Evolutionary conservation across 2,888 invertebrate species (phyloP).

Genomic region (Eustalomyia histrio): DNA sequence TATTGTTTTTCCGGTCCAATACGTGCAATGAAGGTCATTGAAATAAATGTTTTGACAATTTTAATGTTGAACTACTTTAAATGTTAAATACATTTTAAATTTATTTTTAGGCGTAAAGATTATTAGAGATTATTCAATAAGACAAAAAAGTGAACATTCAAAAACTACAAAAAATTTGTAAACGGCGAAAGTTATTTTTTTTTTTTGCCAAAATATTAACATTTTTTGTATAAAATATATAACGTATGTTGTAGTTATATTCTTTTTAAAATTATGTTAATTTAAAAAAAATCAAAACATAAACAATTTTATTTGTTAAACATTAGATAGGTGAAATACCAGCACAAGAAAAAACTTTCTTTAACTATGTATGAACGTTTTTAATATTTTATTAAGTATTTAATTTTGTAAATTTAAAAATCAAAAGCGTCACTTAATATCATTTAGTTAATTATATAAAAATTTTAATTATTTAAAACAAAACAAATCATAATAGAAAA

Average conservation of each 20-base stretch:
- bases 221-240: background rate
- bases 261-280: background rate
- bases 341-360: background rate
- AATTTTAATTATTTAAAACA: background rate
- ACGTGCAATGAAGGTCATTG: conserved; percentile 36
- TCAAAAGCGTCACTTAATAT: background rate
- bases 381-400: background rate
- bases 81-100: conserved; percentile 13
- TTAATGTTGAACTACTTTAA: background rate
- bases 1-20: conserved; percentile 46
- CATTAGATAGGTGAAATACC: background rate
- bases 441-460: background rate
- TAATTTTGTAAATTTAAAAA: conserved; percentile 7
- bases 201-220: background rate
- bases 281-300: background rate
- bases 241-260: background rate
- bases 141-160: background rate
- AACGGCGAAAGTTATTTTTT: conserved; percentile 29
- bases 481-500: background rate
- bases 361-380: background rate
- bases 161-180: background rate
- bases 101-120: conserved; percentile 33
- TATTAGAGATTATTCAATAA: conserved; percentile 8
- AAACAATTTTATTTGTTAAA: background rate
- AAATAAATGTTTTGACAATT: background rate